These are phyloP conservation scores for Asarcornis scutulata DNA, from an alignment of 2,113 vertebrate species.

Conservation along the genomic window DNA sequence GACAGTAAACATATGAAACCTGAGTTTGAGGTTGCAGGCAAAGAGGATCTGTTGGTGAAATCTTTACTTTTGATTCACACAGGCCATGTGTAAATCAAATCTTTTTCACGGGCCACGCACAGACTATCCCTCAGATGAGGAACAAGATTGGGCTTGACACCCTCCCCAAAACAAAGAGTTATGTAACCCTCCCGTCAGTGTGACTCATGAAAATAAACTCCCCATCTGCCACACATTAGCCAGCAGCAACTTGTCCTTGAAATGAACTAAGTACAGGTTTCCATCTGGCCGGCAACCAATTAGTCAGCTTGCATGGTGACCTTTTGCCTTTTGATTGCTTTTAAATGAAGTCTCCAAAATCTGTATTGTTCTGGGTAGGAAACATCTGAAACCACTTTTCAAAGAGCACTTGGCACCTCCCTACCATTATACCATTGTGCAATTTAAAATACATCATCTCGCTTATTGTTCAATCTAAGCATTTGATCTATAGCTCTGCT, in stretches of 20 bases:
- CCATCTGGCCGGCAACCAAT: constrained; percentile 21
- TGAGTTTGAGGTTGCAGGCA: neutral
- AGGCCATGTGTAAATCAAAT: neutral
- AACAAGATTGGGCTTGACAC: neutral
- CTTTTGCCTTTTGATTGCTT: constrained; percentile 44
- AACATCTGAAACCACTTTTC: constrained; percentile 52
- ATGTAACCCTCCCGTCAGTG: neutral
- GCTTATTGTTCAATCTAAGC: neutral
- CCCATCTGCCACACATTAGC: constrained; percentile 33
- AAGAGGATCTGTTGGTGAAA: neutral
- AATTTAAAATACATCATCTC: constrained; percentile 47
- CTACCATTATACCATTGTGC: neutral
- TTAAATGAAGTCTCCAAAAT: constrained; percentile 48
- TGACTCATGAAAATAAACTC: constrained; percentile 26
- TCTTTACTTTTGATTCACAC: neutral
- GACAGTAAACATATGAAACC: neutral
- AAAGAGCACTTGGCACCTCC: constrained; percentile 32
- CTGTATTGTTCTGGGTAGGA: constrained; percentile 50
- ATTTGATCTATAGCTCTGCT: constrained; percentile 32
- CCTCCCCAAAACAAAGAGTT: neutral
- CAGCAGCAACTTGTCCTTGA: constrained; percentile 19
- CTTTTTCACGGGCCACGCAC: neutral
- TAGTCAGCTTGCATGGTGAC: constrained; percentile 41
- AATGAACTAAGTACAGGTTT: constrained; percentile 28
- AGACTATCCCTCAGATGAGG: neutral